These are phyloP conservation scores for Brachionus angularis DNA, from an alignment of 1,140 invertebrate genomes.

Conservation along the genomic window DNA sequence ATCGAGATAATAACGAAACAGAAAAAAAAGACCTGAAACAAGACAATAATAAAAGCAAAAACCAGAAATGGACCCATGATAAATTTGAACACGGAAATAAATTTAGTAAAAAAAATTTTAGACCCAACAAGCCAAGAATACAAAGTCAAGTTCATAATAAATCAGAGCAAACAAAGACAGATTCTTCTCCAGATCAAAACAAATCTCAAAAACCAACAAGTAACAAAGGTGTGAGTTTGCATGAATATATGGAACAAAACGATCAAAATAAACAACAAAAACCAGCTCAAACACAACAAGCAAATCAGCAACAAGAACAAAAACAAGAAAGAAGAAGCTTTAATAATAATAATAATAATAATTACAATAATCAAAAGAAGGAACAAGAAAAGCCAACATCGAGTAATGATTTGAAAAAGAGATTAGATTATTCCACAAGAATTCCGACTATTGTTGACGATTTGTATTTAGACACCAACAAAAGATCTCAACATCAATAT, in stretches of 20 bases:
- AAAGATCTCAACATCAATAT: not conserved
- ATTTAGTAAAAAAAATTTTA: not conserved
- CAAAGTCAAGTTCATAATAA: not conserved
- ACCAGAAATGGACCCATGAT: conserved; percentile 19
- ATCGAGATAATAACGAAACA: not conserved
- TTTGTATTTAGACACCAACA: not conserved
- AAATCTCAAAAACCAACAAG: too few species aligned
- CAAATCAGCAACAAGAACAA: not conserved
- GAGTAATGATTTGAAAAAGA: not conserved
- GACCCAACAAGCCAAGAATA: not conserved
- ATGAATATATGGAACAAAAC: conserved; percentile 31
- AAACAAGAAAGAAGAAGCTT: too few species aligned
- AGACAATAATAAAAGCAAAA: not conserved
- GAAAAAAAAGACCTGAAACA: too few species aligned
- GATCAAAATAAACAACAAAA: not conserved
- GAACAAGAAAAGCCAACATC: not conserved
- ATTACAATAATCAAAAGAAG: too few species aligned
- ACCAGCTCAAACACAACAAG: not conserved
- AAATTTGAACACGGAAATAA: not conserved
- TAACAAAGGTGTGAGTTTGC: not conserved
- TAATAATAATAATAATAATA: too few species aligned
- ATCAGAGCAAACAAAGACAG: not conserved
- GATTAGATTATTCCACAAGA: conserved; percentile 17
- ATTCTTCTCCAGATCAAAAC: not conserved
- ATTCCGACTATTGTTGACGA: conserved; percentile 29